A percentile compares a stretch with the other conserved stretches of the same genome.
These are phyloP conservation scores for Leptocoma aspasia DNA, from an alignment of 2,113 vertebrate species.

Conservation along the genomic window DNA sequence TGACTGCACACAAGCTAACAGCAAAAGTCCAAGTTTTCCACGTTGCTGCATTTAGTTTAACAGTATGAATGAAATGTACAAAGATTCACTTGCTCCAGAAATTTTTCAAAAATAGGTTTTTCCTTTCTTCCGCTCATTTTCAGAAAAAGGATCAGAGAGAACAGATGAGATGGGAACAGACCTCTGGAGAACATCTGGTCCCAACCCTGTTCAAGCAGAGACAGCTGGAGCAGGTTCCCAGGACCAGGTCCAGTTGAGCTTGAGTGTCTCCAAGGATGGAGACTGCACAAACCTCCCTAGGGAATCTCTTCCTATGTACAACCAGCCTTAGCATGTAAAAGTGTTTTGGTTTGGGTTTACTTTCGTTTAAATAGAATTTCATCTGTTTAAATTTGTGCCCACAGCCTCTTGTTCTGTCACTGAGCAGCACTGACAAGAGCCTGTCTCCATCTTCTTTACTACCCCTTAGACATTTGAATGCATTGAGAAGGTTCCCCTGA, in stretches of 20 bases:
- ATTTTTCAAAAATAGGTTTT: neutral
- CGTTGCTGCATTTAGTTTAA: neutral
- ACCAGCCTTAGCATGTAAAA: neutral
- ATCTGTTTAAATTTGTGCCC: neutral
- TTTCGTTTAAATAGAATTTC: neutral
- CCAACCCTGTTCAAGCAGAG: neutral
- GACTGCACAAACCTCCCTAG: neutral
- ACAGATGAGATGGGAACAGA: neutral
- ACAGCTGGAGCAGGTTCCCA: neutral
- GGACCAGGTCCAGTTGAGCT: neutral
- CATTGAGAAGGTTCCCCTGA: neutral
- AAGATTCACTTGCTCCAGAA: neutral
- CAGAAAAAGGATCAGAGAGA: neutral
- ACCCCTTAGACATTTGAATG: neutral
- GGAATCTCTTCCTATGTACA: neutral
- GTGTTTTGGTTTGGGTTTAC: neutral
- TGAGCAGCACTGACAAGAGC: neutral
- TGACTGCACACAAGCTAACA: neutral
- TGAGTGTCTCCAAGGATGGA: neutral
- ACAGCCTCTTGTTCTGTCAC: neutral
- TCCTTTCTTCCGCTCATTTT: neutral
- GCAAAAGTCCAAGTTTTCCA: neutral
- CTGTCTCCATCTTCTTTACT: neutral
- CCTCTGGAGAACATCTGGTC: neutral
- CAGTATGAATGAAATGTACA: neutral